Evolutionary conservation across 1,140 invertebrate species (phyloP), one percentile per base, ranked within the genome.

Genomic region (Scaptomyza hsui): DNA sequence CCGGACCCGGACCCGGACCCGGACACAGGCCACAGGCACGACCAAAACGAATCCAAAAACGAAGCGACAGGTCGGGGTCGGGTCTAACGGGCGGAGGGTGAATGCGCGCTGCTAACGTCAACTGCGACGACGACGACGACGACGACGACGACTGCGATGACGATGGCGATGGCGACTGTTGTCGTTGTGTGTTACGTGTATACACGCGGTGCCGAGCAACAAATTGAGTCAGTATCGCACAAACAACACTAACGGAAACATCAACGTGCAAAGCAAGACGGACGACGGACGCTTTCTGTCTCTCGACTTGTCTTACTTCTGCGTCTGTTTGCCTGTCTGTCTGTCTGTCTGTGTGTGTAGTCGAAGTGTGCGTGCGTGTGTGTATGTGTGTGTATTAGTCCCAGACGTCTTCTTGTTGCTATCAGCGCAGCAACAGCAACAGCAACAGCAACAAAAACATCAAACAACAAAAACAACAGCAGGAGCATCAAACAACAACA

Each of bases 171-270:
- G 41, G 26, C 12, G 53, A 26, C 13, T 44, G 24, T 44, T 44
- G 39, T 42, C 24, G 21, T 29, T 57, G 32, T 37, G 32, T 37
- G 56, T 21, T 49, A 56, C 52, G 61, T 69, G 75, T 73, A 82
- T 86, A 81, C 68, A 88, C 78, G 76, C 71, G 75, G 67, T 88
- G 81, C 78, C 77, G 82, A 86, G 82, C 82, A 86, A 86, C 82
- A 86, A 86, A 86, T 86, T 86, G 82, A 86, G 82, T 90, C 83
- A 90, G 89, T 90, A 90, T 90, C 89, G 89, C 89, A 90, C 89
- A 90, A 90, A 90, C 89, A 90, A 90, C 80, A 90, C 82, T 81
- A 90, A 90, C 89, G 89, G 89, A 77, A 90, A 90, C 89, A 90
- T 90, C 89, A 80, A 74, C 83, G 83, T 79, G 83, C 61, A 75